These are phyloP conservation scores for Cyprinodon brontotheroides DNA, from an alignment of 2,113 vertebrate species.

Conservation along the genomic window DNA sequence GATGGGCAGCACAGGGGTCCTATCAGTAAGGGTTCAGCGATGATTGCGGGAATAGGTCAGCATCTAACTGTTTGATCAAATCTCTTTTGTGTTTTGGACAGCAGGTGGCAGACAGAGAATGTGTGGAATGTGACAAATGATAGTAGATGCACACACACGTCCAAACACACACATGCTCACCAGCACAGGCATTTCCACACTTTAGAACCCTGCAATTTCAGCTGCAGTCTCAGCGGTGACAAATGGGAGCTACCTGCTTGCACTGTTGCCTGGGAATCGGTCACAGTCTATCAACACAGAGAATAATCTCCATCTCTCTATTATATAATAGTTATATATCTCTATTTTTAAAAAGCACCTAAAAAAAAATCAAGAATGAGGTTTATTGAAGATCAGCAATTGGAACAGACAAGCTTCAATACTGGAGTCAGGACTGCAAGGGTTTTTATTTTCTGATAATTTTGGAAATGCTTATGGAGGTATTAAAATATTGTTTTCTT, in stretches of 20 bases:
- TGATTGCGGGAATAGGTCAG: neutral
- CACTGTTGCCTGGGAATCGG: slow-evolving; percentile 5
- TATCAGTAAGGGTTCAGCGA: slow-evolving; percentile 7
- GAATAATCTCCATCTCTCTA: no score
- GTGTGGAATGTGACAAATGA: slow-evolving; percentile 56
- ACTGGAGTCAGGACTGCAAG: neutral
- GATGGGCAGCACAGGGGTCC: slow-evolving; percentile 31
- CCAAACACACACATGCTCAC: neutral
- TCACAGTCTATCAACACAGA: slow-evolving; percentile 14
- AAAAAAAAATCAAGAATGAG: no score
- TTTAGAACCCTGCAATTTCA: slow-evolving; percentile 34
- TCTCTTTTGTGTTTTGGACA: slow-evolving; percentile 29
- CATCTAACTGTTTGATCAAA: slow-evolving; percentile 16
- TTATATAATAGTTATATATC: no score
- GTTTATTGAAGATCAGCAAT: neutral
- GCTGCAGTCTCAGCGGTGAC: slow-evolving; percentile 22
- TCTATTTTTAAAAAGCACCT: no score
- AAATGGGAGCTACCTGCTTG: slow-evolving; percentile 36
- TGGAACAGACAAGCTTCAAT: no score
- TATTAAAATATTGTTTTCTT: no score
- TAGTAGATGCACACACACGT: neutral
- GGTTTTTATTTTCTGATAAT: neutral
- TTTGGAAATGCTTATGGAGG: no score
- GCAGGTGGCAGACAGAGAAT: slow-evolving; percentile 55
- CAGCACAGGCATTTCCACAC: neutral